These are phyloP conservation scores for Lagenorhynchus albirostris DNA, from an alignment of 2,113 vertebrate species.

Conservation along the genomic window DNA sequence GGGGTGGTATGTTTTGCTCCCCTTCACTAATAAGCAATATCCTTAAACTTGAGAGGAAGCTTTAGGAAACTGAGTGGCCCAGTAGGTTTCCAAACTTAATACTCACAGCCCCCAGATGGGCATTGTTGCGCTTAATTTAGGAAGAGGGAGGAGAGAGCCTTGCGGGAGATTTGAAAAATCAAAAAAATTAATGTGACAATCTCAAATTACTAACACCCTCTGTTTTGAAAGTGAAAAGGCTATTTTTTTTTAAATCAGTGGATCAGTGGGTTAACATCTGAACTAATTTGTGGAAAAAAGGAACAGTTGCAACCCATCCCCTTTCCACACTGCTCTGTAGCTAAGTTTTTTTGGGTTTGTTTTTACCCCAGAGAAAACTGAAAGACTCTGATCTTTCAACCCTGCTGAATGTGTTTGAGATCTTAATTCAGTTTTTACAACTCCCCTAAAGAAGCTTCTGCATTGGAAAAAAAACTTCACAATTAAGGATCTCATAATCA, in stretches of 20 bases:
- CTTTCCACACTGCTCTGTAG: background rate
- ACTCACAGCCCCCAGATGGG: background rate
- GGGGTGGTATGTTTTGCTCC: background rate
- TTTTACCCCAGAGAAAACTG: background rate
- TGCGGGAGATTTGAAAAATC: background rate
- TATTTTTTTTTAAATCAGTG: background rate
- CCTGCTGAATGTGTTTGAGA: background rate
- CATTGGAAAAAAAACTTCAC: background rate
- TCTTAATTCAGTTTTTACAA: background rate
- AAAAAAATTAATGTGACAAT: background rate
- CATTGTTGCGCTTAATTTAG: constrained; percentile 28
- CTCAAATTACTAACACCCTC: constrained; percentile 7
- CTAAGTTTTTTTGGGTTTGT: background rate
- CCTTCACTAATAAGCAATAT: background rate
- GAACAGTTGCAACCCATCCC: background rate
- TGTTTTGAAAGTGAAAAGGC: constrained; percentile 8
- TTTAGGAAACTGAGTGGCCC: constrained; percentile 12
- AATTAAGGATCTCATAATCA: background rate
- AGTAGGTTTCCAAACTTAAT: background rate
- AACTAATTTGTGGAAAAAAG: background rate
- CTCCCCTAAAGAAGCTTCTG: background rate
- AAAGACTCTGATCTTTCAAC: background rate
- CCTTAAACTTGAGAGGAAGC: constrained; percentile 17
- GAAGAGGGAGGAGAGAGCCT: background rate
- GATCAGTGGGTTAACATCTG: background rate